Conservation (phyloP, 2,113 vertebrate species). For the Nipponia nippon region DNA sequence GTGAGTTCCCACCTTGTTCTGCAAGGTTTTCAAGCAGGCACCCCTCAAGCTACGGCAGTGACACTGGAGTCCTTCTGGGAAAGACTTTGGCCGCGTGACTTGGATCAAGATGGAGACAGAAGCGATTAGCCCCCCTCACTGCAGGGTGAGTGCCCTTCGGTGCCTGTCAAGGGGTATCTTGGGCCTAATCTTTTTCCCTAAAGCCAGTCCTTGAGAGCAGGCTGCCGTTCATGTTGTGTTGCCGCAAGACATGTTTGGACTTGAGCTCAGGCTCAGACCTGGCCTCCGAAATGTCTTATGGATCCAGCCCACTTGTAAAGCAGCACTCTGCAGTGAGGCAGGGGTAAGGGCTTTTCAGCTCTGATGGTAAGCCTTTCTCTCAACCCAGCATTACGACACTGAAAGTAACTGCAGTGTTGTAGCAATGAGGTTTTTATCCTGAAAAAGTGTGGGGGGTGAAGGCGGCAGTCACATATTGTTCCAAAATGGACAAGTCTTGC, state of each 20-base stretch:
- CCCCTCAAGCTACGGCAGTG: neutral
- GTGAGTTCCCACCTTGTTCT: neutral
- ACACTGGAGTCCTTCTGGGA: neutral
- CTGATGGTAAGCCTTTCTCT: neutral
- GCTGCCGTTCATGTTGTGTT: neutral
- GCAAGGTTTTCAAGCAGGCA: neutral
- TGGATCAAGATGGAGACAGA: neutral
- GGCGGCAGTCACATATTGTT: neutral
- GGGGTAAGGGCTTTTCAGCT: neutral
- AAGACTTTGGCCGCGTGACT: rapidly evolving
- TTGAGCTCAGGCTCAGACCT: neutral
- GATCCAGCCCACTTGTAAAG: neutral
- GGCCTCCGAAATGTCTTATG: neutral
- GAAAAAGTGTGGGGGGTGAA: neutral
- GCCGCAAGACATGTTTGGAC: neutral
- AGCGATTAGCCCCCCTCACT: rapidly evolving
- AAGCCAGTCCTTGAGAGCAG: neutral
- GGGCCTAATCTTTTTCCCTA: neutral
- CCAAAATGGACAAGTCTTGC: neutral
- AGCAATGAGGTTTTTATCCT: neutral
- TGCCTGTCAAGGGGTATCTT: neutral
- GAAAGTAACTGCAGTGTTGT: neutral
- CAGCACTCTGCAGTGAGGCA: neutral
- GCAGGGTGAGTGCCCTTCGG: neutral
- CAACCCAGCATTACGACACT: neutral